Conservation (phyloP, 2,888 invertebrate species). For the Rosalia funebris region DNA sequence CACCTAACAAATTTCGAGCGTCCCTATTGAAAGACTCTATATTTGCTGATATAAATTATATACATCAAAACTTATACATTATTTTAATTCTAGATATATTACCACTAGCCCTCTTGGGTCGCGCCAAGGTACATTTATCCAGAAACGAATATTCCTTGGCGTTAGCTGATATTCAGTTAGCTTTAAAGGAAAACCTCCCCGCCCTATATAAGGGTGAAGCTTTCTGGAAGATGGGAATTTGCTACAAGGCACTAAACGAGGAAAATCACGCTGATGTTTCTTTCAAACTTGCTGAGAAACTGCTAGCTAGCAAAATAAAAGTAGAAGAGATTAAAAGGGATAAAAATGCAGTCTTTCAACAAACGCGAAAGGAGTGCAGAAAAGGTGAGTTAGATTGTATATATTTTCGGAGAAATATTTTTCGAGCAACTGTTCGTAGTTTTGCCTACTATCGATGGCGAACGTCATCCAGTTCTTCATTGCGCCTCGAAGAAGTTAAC, state of each 20-base stretch:
- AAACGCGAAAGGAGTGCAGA: constrained; percentile 4
- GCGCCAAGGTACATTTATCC: constrained; percentile 73
- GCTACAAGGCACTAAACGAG: constrained; percentile 73
- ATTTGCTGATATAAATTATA: too few relatives aligned
- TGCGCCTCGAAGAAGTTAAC: constrained; percentile 71
- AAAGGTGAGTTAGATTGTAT: constrained; percentile 8
- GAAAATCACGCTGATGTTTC: constrained; percentile 73
- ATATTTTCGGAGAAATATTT: not conserved
- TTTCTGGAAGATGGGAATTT: constrained; percentile 76
- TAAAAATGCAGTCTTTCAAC: constrained; percentile 20
- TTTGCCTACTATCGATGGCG: constrained; percentile 29
- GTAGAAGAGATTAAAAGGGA: constrained; percentile 34
- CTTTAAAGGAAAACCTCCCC: constrained; percentile 72
- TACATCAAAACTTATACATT: too few relatives aligned
- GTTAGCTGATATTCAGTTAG: constrained; percentile 74
- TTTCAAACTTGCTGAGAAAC: constrained; percentile 70
- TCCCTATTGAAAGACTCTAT: too few relatives aligned
- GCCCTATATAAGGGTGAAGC: constrained; percentile 72
- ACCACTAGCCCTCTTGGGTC: constrained; percentile 73
- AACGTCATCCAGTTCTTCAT: constrained; percentile 58
- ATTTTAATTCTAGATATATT: too few relatives aligned
- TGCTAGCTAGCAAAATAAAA: constrained; percentile 61
- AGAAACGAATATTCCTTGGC: constrained; percentile 70
- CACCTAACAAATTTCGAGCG: too few relatives aligned
- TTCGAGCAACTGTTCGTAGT: constrained; percentile 8